Evolutionary conservation across 2,113 vertebrate genomes (phyloP), one percentile per base, ranked within the genome.

Genomic region (Pithys albifrons): DNA sequence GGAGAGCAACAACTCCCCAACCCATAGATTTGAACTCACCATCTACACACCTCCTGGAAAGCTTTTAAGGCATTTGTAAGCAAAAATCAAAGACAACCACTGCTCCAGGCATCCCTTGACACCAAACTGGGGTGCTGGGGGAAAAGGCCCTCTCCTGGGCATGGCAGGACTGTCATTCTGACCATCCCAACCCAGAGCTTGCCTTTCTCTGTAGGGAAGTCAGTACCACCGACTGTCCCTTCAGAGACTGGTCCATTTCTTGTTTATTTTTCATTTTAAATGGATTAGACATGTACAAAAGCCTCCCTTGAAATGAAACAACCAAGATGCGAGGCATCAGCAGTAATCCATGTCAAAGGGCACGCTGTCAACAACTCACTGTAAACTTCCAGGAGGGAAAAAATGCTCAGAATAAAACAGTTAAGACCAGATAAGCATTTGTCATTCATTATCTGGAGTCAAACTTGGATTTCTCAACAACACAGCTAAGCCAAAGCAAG

Each of bases 381-480:
- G 75, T 37, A 55, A 96, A 90, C 94, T 90, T 96, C 93, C 90
- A 93, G 75, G 55, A 90, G 54, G 57, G 9, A 54, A 74, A 69
- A 69, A 73, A 39, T 0, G 1, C n/a, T 70, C 43, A 9, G 58
- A 85, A 88, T 71, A 84, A 96, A 96, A 86, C 27, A 74, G 72
- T 94, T 94, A 91, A 86, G 59, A 24, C 39, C 85, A 93, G 79
- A 85, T 52, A 88, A 94, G 80, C 37, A 59, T 90, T 91, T 95
- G 43, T 33, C 55, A 67, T 88, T 91, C 64, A 67, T 96, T 93
- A 95, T 64, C 72, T 48, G 65, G 71, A 96, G 64, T 66, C 75
- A 77, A 77, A 64, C 64, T 71, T 64, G 82, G 85, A 80, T 92
- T 93, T 92, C 95, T 80, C 85, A 95, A 79, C 91, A 43, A 29